These are phyloP conservation scores for Batillaria attramentaria DNA, from an alignment of 1,140 invertebrate genomes.

Conservation along the genomic window DNA sequence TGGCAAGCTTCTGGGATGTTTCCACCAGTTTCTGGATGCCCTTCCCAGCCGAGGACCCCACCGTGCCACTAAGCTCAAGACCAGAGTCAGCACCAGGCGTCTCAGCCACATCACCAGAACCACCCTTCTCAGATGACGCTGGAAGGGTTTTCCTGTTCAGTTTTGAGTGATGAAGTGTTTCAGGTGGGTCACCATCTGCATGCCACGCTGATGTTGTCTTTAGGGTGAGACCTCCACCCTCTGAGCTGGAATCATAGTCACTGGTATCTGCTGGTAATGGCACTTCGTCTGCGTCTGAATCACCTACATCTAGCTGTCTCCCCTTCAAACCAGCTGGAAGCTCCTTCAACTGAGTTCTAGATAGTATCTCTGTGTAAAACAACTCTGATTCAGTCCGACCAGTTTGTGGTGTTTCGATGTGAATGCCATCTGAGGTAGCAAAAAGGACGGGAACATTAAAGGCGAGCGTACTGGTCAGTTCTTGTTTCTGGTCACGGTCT, in stretches of 20 bases:
- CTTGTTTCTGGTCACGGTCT: conserved; percentile 32
- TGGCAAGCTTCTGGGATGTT: neutral
- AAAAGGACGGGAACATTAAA: conserved; percentile 67
- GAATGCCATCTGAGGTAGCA: conserved; percentile 67
- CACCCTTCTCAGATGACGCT: conserved; percentile 8
- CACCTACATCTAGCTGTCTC: conserved; percentile 60
- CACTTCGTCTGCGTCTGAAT: conserved; percentile 42
- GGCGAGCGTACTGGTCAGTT: conserved; percentile 26
- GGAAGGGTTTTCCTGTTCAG: no score
- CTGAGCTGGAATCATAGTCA: conserved; percentile 67
- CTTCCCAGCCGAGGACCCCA: neutral
- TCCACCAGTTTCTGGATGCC: neutral
- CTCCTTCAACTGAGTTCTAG: conserved; percentile 9
- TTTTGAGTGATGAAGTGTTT: conserved; percentile 47
- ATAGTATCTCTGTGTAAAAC: conserved; percentile 28
- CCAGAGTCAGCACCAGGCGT: conserved; percentile 57
- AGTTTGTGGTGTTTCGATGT: conserved; percentile 54
- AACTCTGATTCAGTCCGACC: conserved; percentile 39
- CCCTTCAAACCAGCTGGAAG: no score
- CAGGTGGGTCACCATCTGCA: no score
- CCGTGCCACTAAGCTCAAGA: conserved; percentile 53
- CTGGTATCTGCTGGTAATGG: conserved; percentile 59
- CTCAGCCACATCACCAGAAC: conserved; percentile 24
- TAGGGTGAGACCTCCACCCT: conserved; percentile 40
- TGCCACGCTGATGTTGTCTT: no score